Evolutionary conservation across 1,140 invertebrate genomes (phyloP), one percentile per base, ranked within the genome.

Genomic region (Drosophila mayri): DNA sequence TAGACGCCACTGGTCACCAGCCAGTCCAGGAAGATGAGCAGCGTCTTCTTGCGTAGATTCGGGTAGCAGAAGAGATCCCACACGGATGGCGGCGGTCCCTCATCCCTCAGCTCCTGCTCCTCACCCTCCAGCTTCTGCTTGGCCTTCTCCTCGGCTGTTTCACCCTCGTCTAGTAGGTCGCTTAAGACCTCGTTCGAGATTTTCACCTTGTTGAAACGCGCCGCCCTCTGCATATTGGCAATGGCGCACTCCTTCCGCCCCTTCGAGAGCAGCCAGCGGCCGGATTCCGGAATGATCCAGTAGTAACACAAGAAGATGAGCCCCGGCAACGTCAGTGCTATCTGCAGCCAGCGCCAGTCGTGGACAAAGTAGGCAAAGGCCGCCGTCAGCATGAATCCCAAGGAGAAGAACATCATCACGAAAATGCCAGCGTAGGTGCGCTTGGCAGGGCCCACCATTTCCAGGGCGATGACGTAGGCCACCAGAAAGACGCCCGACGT

Each of bases 281-380:
- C 95, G 6, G 96, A 97, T 92, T 97, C 97, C 4, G 97, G 97
- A 88, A 97, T 95, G 74, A 97, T 95, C 97, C 97, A 98, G 93
- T 97, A 97, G 87, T 97, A 97, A 41, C 94, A 87, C 37, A 97
- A 93, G 67, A 98, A 96, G 6, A 95, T 82, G 12, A 97, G 75
- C 65, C 96, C 96, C 2, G 96, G 95, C 18, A 95, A 59, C 6
- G 96, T 96, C 5, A 97, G 93, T 6, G 95, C 95, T 28, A 97
- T 94, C 92, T 97, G 95, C 40, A 97, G 93, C 67, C 93, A 93
- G 78, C 96, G 94, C 97, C 97, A 98, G 72, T 97, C 94, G 28
- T 94, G 94, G 25, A 98, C 94, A 38, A 95, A 94, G 92, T 96
- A 96, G 4, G 96, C 97, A 85, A 97, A 95, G 1, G 92, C 93